These are phyloP conservation scores for Butorides virescens DNA, from an alignment of 2,113 vertebrate species.

Conservation along the genomic window DNA sequence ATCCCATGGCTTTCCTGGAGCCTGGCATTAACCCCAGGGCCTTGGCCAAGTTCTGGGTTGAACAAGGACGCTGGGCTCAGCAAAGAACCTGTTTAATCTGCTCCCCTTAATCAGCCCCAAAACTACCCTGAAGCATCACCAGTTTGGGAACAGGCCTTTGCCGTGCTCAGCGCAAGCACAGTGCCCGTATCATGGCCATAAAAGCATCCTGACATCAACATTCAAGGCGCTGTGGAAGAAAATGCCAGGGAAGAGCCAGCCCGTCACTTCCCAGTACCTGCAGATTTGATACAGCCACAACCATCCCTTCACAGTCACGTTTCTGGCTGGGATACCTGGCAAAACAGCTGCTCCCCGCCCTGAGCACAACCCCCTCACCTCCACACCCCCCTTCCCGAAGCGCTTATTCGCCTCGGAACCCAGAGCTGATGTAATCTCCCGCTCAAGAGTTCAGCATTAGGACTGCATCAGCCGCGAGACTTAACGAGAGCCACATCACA, in stretches of 20 bases:
- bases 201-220: not conserved
- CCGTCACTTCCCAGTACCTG: not conserved
- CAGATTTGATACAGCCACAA: not conserved
- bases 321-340: not conserved
- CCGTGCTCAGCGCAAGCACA: accelerated
- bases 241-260: accelerated
- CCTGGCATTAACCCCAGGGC: not conserved
- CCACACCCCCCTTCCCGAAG: not conserved
- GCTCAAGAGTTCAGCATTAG: slow-evolving; percentile 29
- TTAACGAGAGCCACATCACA: slow-evolving; percentile 37
- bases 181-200: not conserved
- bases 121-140: not conserved
- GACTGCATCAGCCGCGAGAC: slow-evolving; percentile 26
- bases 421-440: slow-evolving; percentile 43
- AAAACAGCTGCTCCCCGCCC: not conserved
- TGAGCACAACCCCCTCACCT: not conserved
- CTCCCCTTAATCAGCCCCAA: not conserved
- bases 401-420: not conserved
- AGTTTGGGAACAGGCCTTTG: not conserved
- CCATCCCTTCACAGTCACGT: accelerated
- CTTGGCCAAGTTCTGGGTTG: not conserved
- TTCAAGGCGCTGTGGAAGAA: not conserved
- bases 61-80: not conserved
- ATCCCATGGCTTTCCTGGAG: not conserved
- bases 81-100: not conserved